Evolutionary conservation across 2,888 invertebrate genomes (phyloP).

Genomic region (Endomychus coccineus): DNA sequence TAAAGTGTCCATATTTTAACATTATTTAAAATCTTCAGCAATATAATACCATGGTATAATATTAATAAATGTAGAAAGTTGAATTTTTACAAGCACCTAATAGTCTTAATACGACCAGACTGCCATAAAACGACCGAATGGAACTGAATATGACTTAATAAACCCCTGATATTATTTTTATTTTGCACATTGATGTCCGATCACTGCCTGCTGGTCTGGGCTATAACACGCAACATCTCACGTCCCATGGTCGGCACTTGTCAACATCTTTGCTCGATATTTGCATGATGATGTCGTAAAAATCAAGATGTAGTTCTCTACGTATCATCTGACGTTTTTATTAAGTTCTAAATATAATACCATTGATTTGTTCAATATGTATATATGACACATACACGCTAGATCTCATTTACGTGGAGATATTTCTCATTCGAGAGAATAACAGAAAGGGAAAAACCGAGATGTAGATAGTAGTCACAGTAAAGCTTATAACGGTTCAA

Average conservation of each 20-base stretch:
- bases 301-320: constrained; percentile 23
- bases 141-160: constrained; percentile 34
- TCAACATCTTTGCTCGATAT: constrained; percentile 29
- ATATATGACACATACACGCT: constrained; percentile 28
- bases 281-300: constrained; percentile 28
- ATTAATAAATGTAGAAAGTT: constrained; percentile 33
- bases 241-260: constrained; percentile 27
- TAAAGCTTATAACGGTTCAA: no score
- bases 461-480: no score
- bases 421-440: no score
- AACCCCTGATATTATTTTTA: constrained; percentile 34
- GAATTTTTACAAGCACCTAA: constrained; percentile 25
- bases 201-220: constrained; percentile 21
- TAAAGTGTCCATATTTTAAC: constrained; percentile 20
- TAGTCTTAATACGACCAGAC: constrained; percentile 25
- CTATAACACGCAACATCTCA: constrained; percentile 26
- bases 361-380: constrained; percentile 21
- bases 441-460: no score
- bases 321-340: constrained; percentile 27
- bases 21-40: constrained; percentile 23
- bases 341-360: constrained; percentile 27
- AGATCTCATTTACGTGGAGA: constrained; percentile 12
- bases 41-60: constrained; percentile 34
- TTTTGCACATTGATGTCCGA: constrained; percentile 30
- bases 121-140: constrained; percentile 20